phyloP scores from a whole-genome alignment of 2,113 vertebrate species.

The Oncorhynchus tshawytscha region DNA sequence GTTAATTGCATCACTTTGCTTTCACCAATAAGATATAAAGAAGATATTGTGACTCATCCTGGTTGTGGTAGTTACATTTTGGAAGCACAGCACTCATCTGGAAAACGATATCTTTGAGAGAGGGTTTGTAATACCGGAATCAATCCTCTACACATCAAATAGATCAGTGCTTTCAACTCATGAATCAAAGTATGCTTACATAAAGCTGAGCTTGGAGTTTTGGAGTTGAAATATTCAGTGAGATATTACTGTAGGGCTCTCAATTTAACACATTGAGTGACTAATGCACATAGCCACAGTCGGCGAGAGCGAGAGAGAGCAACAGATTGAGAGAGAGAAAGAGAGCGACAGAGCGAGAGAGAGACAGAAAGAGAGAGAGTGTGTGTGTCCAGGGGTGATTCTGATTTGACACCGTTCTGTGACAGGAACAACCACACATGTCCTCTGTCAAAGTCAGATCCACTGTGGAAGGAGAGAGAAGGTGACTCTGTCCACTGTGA shows the following conservation, averaged over 20 bases:
- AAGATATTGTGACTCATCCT: neutral
- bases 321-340: neutral
- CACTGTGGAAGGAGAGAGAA: neutral
- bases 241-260: no score
- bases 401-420: neutral
- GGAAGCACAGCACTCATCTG: neutral
- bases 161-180: neutral
- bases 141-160: neutral
- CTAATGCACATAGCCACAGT: no score
- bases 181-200: neutral
- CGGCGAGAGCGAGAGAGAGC: neutral
- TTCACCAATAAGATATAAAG: neutral
- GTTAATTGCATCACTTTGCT: neutral
- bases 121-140: neutral
- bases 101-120: neutral
- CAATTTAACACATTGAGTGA: no score
- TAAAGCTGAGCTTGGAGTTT: no score
- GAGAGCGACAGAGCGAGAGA: neutral
- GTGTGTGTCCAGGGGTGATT: neutral
- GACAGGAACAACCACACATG: neutral
- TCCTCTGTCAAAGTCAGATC: conserved; percentile 14
- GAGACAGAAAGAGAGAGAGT: neutral
- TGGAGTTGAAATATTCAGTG: no score
- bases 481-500: conserved; percentile 4
- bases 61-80: neutral